phyloP scores from a whole-genome alignment of 2,888 invertebrate genomes.

The Chymomyza amoena region DNA sequence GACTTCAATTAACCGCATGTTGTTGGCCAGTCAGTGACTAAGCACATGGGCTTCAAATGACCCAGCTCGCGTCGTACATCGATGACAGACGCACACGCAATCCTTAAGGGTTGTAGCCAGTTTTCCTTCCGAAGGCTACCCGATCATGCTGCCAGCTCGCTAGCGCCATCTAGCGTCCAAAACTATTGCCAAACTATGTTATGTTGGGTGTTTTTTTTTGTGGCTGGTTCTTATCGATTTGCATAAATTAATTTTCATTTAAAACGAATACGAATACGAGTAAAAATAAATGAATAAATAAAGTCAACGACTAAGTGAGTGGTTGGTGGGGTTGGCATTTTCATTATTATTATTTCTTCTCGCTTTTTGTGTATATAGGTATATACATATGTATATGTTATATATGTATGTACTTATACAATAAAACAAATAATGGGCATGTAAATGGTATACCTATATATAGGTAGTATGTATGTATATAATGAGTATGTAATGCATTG shows the following conservation, averaged over 20 bases:
- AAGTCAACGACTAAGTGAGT: slow-evolving; percentile 45
- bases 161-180: slow-evolving; percentile 46
- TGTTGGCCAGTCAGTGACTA: slow-evolving; percentile 64
- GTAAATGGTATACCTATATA: slow-evolving; percentile 26
- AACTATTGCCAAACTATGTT: neutral
- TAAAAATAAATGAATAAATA: slow-evolving; percentile 18
- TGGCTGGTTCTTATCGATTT: slow-evolving; percentile 58
- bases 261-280: slow-evolving; percentile 66
- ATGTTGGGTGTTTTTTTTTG: slow-evolving; percentile 10
- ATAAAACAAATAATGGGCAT: slow-evolving; percentile 47
- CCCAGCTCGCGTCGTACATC: neutral
- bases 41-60: slow-evolving; percentile 33
- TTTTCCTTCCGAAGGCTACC: slow-evolving; percentile 3
- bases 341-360: slow-evolving; percentile 10
- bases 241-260: slow-evolving; percentile 71
- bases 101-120: slow-evolving; percentile 5
- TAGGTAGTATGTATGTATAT: slow-evolving; percentile 39
- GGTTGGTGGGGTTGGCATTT: slow-evolving; percentile 7
- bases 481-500: neutral
- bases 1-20: slow-evolving; percentile 64
- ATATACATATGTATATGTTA: neutral
- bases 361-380: too few relatives aligned
- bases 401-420: slow-evolving; percentile 21
- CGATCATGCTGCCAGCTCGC: slow-evolving; percentile 26
- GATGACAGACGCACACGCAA: slow-evolving; percentile 14